Percentiles rank a stretch among this genome's conserved stretches.
phyloP scores from a whole-genome alignment of 2,797 vertebrate genomes.

The Liparis tanakae region DNA sequence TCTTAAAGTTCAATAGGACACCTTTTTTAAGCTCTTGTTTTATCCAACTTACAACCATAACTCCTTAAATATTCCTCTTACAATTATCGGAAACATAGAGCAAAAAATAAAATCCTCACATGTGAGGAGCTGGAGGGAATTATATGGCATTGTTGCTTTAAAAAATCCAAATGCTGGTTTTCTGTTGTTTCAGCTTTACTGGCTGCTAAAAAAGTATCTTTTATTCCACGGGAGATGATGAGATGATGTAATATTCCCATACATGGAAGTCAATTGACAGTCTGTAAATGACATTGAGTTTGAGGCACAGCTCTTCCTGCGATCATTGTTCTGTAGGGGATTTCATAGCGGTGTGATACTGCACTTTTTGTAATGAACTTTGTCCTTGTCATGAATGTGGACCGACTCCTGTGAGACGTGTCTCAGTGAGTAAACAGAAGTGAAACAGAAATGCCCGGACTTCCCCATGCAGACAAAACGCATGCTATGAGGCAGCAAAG shows the following conservation, averaged over 20 bases:
- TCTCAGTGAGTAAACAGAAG: conserved; percentile 84
- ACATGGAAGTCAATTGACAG: neutral
- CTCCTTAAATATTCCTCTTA: neutral
- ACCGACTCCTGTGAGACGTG: conserved; percentile 55
- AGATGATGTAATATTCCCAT: neutral
- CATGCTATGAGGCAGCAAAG: conserved; percentile 69
- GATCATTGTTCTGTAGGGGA: conserved; percentile 52
- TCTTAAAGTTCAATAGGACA: neutral
- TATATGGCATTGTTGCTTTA: neutral
- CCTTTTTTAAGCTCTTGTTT: neutral
- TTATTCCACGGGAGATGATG: neutral
- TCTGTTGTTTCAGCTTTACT: neutral
- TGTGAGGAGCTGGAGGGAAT: neutral
- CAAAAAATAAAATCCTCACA: neutral
- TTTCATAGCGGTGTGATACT: conserved; percentile 53
- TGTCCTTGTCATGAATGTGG: conserved; percentile 62
- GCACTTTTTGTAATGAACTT: conserved; percentile 61
- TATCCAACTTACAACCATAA: neutral
- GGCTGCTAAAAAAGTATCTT: neutral
- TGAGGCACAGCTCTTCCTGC: conserved; percentile 4
- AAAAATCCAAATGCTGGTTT: neutral
- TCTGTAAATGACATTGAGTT: conserved; percentile 9
- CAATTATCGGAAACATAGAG: neutral
- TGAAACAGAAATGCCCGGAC: conserved; percentile 81
- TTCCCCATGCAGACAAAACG: conserved; percentile 82